Conservation (phyloP, 2,797 vertebrate species). For the Periophthalmus magnuspinnatus region DNA sequence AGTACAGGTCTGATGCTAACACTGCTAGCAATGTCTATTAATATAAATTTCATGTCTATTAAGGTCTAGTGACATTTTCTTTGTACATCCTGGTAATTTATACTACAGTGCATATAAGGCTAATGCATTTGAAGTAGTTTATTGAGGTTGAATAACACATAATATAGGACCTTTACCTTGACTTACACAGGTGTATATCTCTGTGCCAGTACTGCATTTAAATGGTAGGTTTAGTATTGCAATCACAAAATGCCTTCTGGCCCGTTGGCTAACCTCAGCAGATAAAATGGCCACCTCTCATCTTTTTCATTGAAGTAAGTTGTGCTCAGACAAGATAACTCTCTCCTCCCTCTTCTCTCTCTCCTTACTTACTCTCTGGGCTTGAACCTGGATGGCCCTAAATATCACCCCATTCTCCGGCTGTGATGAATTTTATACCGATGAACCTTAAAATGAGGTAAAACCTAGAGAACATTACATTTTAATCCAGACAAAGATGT, state of each 20-base stretch:
- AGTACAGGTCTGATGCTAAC: not conserved
- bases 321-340: constrained; percentile 12
- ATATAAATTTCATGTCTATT: not conserved
- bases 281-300: constrained; percentile 50
- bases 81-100: not conserved
- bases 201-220: constrained; percentile 25
- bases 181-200: not conserved
- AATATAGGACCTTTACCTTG: constrained; percentile 1
- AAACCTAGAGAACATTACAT: constrained; percentile 10
- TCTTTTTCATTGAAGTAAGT: constrained; percentile 43
- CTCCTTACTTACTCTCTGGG: constrained; percentile 20
- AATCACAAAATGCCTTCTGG: constrained; percentile 49
- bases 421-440: constrained; percentile 38
- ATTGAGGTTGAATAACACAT: not conserved
- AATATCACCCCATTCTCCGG: constrained; percentile 36
- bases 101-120: not conserved
- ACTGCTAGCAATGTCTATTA: not conserved
- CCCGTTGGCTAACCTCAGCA: constrained; percentile 36
- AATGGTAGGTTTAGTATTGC: constrained; percentile 51
- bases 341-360: not conserved
- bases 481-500: not conserved
- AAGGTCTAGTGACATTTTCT: not conserved
- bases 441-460: constrained; percentile 26
- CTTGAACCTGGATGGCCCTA: constrained; percentile 41
- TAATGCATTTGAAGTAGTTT: not conserved